phyloP scores from a whole-genome alignment of 30 jellyfish, hydroid and myxozoan genomes.

The Euphysa ruthae region DNA sequence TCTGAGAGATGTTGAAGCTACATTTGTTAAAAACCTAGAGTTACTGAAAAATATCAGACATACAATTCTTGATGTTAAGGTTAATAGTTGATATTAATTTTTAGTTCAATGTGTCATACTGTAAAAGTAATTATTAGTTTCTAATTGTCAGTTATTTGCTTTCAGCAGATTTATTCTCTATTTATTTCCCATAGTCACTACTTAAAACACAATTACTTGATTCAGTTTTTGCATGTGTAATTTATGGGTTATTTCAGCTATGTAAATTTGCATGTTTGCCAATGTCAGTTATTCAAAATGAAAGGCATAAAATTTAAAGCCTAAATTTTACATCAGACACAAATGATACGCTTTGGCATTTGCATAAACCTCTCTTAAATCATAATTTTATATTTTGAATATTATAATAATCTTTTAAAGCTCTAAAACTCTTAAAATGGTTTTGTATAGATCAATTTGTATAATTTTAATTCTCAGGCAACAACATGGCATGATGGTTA shows the following conservation, averaged over 20 bases:
- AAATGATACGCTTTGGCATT: neutral
- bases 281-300: neutral
- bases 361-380: too few relatives aligned
- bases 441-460: too few relatives aligned
- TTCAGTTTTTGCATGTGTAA: too few relatives aligned
- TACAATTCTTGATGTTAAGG: constrained; percentile 93
- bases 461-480: too few relatives aligned
- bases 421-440: neutral
- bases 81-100: too few relatives aligned
- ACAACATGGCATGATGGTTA: constrained; percentile 97
- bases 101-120: neutral
- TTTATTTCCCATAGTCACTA: too few relatives aligned
- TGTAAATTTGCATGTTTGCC: neutral
- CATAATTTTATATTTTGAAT: too few relatives aligned
- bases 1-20: constrained; percentile 71
- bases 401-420: too few relatives aligned
- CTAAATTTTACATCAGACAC: neutral
- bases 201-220: too few relatives aligned
- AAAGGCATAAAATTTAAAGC: neutral
- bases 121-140: neutral
- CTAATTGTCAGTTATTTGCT: neutral
- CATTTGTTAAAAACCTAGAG: constrained; percentile 75
- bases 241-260: too few relatives aligned
- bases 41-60: constrained; percentile 64
- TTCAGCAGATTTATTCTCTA: neutral